Evolutionary conservation across 2,888 invertebrate species (phyloP), one percentile per base, ranked within the genome.

Genomic region (Pollenia amentaria): DNA sequence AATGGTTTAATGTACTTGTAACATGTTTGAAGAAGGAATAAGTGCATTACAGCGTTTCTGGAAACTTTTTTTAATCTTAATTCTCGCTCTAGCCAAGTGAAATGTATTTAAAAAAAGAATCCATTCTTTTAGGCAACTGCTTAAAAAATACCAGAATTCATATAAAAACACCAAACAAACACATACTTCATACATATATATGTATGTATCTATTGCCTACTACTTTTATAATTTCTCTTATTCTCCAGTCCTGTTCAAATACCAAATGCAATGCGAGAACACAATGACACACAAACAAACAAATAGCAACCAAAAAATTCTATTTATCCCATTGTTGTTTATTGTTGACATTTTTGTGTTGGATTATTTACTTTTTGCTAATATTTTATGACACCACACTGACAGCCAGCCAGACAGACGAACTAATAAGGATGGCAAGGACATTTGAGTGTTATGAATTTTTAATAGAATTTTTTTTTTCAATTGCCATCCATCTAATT

Each of bases 311-410:
- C 60, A 55, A 67, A 29, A 55, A 76, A 60, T 57, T 51, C 69
- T 62, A 70, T 76, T 75, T 73, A 60, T 79, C 38, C 55, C 46
- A 69, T 83, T 70, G 72, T 86, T 83, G 70, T 84, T 79, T 83
- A 75, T 75, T 86, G 64, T 81, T 87, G 76, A 60, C 65, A 60
- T 69, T 83, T 87, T 73, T 76, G 72, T 55, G 80, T 81, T 75
- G 81, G 51, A 85, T 84, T 87, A 80, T 87, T 87, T 87, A 67
- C 84, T 73, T 80, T 80, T 80, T 79, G 84, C 75, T 53, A 84
- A 83, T 87, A 84, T 80, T 87, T 87, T 84, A 77, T 80, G 76
- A 84, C 80, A 84, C 78, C 78, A 70, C 78, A 75, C 38, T 53
- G 51, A 18, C 73, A 48, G 8, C 12, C 64, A 64, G 38, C 16